Conservation (phyloP, 2,888 invertebrate species). For the Pycnomerus fuliginosus region DNA sequence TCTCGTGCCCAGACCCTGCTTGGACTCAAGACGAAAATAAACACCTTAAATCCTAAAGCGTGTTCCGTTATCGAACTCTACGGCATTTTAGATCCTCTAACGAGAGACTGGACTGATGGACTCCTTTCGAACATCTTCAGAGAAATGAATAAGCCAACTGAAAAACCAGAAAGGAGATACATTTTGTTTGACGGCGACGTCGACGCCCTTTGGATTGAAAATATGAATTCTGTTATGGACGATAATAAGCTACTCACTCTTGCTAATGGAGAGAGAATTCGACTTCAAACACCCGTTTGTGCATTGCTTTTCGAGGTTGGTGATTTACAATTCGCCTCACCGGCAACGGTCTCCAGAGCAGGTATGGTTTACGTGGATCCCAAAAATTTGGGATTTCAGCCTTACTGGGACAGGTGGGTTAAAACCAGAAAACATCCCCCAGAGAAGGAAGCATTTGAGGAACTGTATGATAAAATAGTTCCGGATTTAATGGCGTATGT, state of each 20-base stretch:
- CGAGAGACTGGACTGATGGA: constrained; percentile 93
- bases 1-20: constrained; percentile 76
- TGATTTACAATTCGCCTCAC: constrained; percentile 86
- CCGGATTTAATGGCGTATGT: constrained; percentile 70
- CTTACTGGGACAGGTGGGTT: constrained; percentile 86
- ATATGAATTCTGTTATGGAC: constrained; percentile 97
- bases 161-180: constrained; percentile 70
- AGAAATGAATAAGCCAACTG: constrained; percentile 80
- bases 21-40: constrained; percentile 76
- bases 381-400: constrained; percentile 82
- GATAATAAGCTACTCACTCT: constrained; percentile 87
- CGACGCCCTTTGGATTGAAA: constrained; percentile 94
- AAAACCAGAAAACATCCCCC: constrained; percentile 55
- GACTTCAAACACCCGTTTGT: constrained; percentile 78
- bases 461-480: constrained; percentile 76
- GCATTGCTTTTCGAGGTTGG: constrained; percentile 88
- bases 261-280: constrained; percentile 87
- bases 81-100: constrained; percentile 80
- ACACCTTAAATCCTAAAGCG: constrained; percentile 85
- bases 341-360: constrained; percentile 88
- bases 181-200: constrained; percentile 93
- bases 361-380: constrained; percentile 91
- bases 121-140: constrained; percentile 87
- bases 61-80: constrained; percentile 87
- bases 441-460: constrained; percentile 52